These are phyloP conservation scores for Pomatostomus ruficeps DNA, from an alignment of 2,113 vertebrate genomes.

Conservation along the genomic window DNA sequence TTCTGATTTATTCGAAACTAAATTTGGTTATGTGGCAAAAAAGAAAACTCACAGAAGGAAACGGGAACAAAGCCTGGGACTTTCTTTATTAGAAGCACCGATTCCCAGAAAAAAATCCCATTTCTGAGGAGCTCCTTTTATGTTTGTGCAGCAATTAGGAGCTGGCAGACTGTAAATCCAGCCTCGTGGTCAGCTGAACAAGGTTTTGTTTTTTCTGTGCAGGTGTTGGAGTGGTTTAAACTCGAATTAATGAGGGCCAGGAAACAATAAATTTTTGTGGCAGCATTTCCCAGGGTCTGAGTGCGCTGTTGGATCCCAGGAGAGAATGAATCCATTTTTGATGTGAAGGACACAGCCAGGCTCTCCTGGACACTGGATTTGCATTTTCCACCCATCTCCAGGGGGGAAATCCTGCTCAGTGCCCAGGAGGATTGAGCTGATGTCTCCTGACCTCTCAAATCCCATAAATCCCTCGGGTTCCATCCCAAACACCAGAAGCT, in stretches of 20 bases:
- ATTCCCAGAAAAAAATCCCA: not conserved
- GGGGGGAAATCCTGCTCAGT: not conserved
- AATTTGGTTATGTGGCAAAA: not conserved
- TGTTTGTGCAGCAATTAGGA: not conserved
- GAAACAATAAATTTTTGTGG: not conserved
- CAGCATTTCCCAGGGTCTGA: not conserved
- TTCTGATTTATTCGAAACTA: not conserved
- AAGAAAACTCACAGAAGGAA: not conserved
- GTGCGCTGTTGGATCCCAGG: rapidly evolving
- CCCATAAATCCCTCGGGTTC: rapidly evolving
- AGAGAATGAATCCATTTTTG: not conserved
- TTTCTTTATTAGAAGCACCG: not conserved
- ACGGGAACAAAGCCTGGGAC: not conserved
- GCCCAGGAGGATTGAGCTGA: not conserved
- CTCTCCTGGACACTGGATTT: not conserved
- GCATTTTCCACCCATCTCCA: not conserved
- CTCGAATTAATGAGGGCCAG: rapidly evolving
- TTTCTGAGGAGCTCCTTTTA: not conserved
- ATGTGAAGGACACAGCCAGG: not conserved
- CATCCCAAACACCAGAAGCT: not conserved
- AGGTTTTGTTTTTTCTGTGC: not conserved
- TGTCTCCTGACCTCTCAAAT: not conserved
- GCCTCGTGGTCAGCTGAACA: not conserved
- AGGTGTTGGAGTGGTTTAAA: not conserved
- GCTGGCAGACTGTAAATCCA: not conserved